Evolutionary conservation across 2,888 invertebrate species (phyloP), one percentile per base, ranked within the genome.

Genomic region (Pachydiplax longipennis): DNA sequence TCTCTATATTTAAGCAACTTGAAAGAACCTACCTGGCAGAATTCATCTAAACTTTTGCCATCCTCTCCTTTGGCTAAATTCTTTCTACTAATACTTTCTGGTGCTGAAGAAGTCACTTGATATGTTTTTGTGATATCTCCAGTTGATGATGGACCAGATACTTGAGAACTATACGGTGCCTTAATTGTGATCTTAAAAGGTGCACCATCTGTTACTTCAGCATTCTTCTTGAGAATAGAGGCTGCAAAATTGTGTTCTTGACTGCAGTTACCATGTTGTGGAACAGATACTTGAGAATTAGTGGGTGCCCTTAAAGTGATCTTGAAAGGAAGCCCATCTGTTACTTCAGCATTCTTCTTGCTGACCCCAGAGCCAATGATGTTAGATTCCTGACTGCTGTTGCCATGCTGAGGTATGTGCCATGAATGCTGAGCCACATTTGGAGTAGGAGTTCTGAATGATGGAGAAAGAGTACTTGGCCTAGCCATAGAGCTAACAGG

Each of bases 91-190:
- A 80, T 44, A 1, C 93, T 93, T 25, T 93, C 82, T 73, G 73
- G 48, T 37, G n/a, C 48, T 5, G 91, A 93, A 93, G 80, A 91
- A 53, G 91, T 90, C 87, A 91, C n/a, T 91, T 90, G 73, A 48
- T 81, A 87, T 81, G 58, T 31, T 40, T 83, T 31, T 91, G 65
- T 91, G 91, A 40, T 91, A 96, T 96, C 93, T 96, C 96, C 91
- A 97, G 97, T 97, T 97, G 91, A 97, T 97, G 92, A 97, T 53
- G 15, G 53, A 97, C 95, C 97, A 97, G 92, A 97, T 97, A 94
- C 97, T 97, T 92, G 97, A 97, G 92, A 97, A 97, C 91, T 97
- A 96, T 92, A 96, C 93, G 93, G 94, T 91, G 93, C 93, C 91
- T 95, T 95, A 92, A 97, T 94, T 35, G 96, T 96, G 92, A 97